Percentiles rank a stretch among this genome's conserved stretches.
Conservation (phyloP, 2,888 invertebrate genomes). For the Xylota segnis region DNA sequence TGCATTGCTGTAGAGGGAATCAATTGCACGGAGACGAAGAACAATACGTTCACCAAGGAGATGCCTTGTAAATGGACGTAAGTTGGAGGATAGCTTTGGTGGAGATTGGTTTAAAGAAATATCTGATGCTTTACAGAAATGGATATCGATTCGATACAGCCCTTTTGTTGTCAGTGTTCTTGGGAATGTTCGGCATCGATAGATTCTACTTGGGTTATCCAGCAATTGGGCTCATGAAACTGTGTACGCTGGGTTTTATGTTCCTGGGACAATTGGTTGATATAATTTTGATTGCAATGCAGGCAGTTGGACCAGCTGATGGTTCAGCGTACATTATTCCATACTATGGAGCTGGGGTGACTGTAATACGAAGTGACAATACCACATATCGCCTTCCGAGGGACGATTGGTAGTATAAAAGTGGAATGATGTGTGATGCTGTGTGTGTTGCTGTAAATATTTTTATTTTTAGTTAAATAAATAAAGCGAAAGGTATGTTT, state of each 20-base stretch:
- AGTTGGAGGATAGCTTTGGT: conserved; percentile 84
- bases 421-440: background rate
- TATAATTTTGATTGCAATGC: conserved; percentile 90
- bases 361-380: conserved; percentile 92
- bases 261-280: conserved; percentile 97
- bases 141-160: conserved; percentile 97
- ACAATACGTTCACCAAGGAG: conserved; percentile 91
- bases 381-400: conserved; percentile 92
- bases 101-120: background rate
- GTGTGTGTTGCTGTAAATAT: conserved; percentile 21
- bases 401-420: conserved; percentile 87
- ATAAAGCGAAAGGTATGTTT: conserved; percentile 17
- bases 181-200: conserved; percentile 99
- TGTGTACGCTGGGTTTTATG: conserved; percentile 98
- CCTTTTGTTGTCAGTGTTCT: conserved; percentile 95
- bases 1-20: conserved; percentile 94
- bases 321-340: conserved; percentile 97
- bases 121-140: conserved; percentile 87
- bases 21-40: conserved; percentile 91
- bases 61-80: conserved; percentile 98
- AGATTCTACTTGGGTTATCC: conserved; percentile 99
- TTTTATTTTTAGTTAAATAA: conserved; percentile 25
- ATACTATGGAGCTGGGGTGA: conserved; percentile 95
- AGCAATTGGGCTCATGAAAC: conserved; percentile 96
- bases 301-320: conserved; percentile 96